Percentiles rank a stretch among this genome's conserved stretches.
Evolutionary conservation across 2,888 invertebrate genomes (phyloP).

Genomic region (Yponomeuta malinellus): DNA sequence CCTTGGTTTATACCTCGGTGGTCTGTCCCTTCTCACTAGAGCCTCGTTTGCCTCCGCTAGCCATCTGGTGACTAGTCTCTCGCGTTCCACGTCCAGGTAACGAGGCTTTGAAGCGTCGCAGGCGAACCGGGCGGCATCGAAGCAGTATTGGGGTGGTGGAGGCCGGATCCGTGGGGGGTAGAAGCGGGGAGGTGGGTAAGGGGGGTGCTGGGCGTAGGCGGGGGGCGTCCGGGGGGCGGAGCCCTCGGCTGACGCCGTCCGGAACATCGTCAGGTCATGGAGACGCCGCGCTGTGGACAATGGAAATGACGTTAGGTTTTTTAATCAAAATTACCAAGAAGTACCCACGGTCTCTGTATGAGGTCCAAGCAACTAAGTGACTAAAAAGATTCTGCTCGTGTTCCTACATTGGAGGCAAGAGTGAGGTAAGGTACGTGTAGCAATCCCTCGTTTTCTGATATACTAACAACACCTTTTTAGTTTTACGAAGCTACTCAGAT

Average conservation of each 20-base stretch:
- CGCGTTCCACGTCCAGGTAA: conserved; percentile 67
- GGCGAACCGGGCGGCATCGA: conserved; percentile 71
- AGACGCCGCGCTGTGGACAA: conserved; percentile 47
- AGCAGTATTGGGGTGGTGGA: conserved; percentile 71
- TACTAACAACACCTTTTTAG: too few relatives aligned
- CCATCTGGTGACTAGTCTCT: conserved; percentile 68
- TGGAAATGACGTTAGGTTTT: conserved; percentile 30
- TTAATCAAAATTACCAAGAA: too few relatives aligned
- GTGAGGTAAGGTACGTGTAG: too few relatives aligned
- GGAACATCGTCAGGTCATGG: conserved; percentile 70
- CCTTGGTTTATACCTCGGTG: conserved; percentile 63
- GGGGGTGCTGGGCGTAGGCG: conserved; percentile 68
- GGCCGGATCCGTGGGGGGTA: conserved; percentile 64
- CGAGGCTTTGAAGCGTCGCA: conserved; percentile 69
- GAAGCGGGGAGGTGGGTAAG: conserved; percentile 64
- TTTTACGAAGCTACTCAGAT: too few relatives aligned
- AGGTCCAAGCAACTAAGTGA: too few relatives aligned
- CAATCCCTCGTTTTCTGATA: too few relatives aligned
- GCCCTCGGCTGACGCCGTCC: conserved; percentile 72
- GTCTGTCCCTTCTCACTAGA: conserved; percentile 58
- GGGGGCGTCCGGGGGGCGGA: conserved; percentile 71
- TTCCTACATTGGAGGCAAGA: too few relatives aligned
- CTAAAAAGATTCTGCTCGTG: too few relatives aligned
- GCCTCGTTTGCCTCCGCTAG: conserved; percentile 71
- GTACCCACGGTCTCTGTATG: too few relatives aligned